A percentile compares a stretch with the other conserved stretches of the same genome.
Conservation (phyloP, 92 coral and sea anemone species). For the Blastomussa wellsi region DNA sequence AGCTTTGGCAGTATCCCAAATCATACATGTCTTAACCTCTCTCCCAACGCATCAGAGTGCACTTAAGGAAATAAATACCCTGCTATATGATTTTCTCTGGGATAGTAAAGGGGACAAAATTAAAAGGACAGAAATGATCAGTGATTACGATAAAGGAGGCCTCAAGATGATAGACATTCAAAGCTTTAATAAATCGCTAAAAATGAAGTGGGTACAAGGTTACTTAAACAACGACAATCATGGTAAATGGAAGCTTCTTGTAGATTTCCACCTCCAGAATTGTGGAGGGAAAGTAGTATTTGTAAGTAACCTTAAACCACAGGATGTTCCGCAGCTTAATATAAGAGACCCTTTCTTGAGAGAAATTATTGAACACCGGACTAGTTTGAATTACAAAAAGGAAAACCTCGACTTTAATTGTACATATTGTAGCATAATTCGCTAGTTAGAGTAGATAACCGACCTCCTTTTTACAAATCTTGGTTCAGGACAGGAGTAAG, state of each 20-base stretch:
- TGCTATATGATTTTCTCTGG: slow-evolving; percentile 1
- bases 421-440: neutral
- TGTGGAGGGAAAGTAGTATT: neutral
- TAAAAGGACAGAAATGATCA: no score
- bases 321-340: neutral
- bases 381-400: neutral
- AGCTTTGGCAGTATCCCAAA: neutral
- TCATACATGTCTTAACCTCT: neutral
- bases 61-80: neutral
- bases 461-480: neutral
- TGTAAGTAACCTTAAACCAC: neutral
- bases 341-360: no score
- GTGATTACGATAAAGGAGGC: no score
- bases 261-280: neutral
- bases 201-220: slow-evolving; percentile 1
- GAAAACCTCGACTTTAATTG: neutral
- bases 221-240: neutral
- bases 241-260: no score
- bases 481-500: neutral
- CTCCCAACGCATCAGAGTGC: neutral
- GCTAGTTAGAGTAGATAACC: neutral
- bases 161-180: slow-evolving; percentile 8
- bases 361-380: neutral
- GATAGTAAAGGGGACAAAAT: slow-evolving; percentile 1
- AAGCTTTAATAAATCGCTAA: neutral